These are phyloP conservation scores for Stylophora pistillata DNA, from an alignment of 64 coral and sea anemone species.

Conservation along the genomic window DNA sequence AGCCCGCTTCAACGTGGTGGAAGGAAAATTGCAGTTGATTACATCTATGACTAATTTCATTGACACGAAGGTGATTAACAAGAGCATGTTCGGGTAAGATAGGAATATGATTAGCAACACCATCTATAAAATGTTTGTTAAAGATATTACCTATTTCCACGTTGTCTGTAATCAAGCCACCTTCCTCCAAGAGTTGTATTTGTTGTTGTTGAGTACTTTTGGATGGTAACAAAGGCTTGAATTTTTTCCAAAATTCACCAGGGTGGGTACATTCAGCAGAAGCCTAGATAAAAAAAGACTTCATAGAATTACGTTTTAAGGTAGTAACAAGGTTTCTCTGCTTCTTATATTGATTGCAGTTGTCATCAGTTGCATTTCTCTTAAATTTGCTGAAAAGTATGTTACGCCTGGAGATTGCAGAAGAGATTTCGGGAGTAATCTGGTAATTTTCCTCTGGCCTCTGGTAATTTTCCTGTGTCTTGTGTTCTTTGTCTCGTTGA, in stretches of 20 bases:
- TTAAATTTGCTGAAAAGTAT: slow-evolving; percentile 39
- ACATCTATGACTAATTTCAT: slow-evolving; percentile 10
- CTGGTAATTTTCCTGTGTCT: no score
- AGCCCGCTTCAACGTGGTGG: slow-evolving; percentile 20
- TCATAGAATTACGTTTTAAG: slow-evolving; percentile 36
- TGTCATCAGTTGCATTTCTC: slow-evolving; percentile 16
- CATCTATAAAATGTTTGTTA: slow-evolving; percentile 38
- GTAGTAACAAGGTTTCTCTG: slow-evolving; percentile 48
- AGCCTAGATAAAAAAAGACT: slow-evolving; percentile 5
- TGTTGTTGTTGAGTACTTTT: slow-evolving; percentile 25
- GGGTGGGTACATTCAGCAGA: slow-evolving; percentile 28
- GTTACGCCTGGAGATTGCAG: slow-evolving; percentile 8
- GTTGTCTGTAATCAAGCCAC: slow-evolving; percentile 24
- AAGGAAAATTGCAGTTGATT: slow-evolving; percentile 24
- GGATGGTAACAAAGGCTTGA: slow-evolving; percentile 28
- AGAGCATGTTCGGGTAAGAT: neutral
- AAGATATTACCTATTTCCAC: slow-evolving; percentile 23
- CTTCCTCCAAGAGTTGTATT: slow-evolving; percentile 48
- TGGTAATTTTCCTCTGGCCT: no score
- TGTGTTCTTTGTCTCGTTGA: no score
- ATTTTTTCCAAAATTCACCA: slow-evolving; percentile 53
- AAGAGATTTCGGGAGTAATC: neutral
- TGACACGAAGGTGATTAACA: slow-evolving; percentile 29
- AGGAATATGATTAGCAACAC: neutral
- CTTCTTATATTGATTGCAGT: slow-evolving; percentile 27